Conservation (phyloP, 2,797 vertebrate genomes). For the Pangasius larnaudii region DNA sequence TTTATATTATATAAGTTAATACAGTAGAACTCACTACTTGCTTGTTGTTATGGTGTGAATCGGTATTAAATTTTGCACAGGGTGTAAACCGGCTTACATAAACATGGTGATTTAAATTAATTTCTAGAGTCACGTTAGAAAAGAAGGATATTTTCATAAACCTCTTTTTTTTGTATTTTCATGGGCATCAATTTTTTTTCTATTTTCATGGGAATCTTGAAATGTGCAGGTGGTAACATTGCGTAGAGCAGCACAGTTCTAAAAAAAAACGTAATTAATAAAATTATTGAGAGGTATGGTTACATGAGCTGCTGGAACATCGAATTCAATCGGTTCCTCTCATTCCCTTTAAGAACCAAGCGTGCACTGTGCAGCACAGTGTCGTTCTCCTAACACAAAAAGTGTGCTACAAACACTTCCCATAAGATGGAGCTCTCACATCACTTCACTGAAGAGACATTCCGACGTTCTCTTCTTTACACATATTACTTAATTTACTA, state of each 20-base stretch:
- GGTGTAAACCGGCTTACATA: not conserved
- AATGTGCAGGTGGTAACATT: not conserved
- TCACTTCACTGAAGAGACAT: not conserved
- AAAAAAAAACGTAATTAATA: not conserved
- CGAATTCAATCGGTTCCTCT: not conserved
- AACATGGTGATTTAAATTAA: not conserved
- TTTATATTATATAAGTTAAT: no score
- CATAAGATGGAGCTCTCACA: slow-evolving; percentile 42
- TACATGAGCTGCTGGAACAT: not conserved
- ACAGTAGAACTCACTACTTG: not conserved
- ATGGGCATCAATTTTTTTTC: not conserved
- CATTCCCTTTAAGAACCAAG: not conserved
- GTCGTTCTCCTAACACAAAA: not conserved
- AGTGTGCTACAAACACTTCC: not conserved
- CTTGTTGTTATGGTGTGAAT: not conserved
- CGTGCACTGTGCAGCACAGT: not conserved
- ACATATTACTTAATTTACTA: not conserved
- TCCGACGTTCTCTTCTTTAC: not conserved
- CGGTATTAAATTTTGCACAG: not conserved
- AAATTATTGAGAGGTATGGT: not conserved
- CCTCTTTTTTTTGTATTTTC: no score
- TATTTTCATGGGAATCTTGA: not conserved
- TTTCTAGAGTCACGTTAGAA: not conserved
- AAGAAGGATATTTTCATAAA: not conserved
- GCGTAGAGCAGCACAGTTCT: not conserved